phyloP scores from a whole-genome alignment of 2,113 vertebrate species.

The Hypocryptadius cinnamomeus region DNA sequence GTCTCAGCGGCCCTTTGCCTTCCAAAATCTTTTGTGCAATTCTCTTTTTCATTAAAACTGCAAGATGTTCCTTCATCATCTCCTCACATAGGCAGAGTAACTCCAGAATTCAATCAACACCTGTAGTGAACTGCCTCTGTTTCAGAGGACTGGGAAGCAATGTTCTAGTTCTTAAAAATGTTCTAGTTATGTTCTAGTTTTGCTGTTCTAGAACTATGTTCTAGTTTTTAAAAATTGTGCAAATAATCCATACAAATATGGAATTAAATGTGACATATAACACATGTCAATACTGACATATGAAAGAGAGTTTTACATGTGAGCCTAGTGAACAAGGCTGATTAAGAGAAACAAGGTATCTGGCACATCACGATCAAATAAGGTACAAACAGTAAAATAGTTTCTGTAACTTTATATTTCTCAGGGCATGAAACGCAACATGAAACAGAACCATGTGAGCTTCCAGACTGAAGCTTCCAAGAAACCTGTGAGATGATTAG shows the following conservation, averaged over 20 bases:
- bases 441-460: neutral
- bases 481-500: neutral
- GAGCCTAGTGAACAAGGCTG: neutral
- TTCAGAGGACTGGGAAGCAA: neutral
- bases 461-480: neutral
- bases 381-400: neutral
- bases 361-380: neutral
- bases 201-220: too few relatives aligned
- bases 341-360: neutral
- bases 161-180: neutral
- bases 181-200: too few relatives aligned
- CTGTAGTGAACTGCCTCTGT: neutral
- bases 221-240: neutral
- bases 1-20: neutral
- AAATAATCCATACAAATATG: neutral
- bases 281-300: accelerated
- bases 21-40: neutral
- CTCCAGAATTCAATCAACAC: neutral
- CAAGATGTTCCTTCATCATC: neutral
- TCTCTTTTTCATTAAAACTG: neutral
- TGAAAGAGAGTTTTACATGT: neutral
- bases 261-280: neutral
- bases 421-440: neutral
- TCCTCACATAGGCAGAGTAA: neutral
- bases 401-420: neutral